Base-by-base conservation (phyloP, 2,888 invertebrate genomes). In the Cacoxenus indagator region DNA sequence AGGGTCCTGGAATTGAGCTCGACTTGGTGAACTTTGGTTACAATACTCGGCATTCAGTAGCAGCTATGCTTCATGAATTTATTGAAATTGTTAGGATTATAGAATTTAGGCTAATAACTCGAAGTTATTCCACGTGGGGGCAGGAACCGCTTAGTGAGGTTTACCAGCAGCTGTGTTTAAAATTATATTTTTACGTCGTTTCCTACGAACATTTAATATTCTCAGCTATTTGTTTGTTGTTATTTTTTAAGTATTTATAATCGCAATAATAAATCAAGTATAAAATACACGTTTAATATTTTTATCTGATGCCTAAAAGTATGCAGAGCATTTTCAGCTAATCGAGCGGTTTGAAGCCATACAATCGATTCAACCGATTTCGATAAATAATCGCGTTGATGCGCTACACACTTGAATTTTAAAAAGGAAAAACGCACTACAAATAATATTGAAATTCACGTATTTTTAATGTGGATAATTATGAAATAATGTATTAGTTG, bases 211-310 rank as follows among this genome's bases (percentile, higher is more conserved):
- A 61, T n/a, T 22, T 11, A 61, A 62, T 62, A 62, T 45, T 62
- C 61, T 8, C 22, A 62, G 45, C 31, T 45, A 45, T 43, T 19
- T 43, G 11, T 43, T 62, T 62, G 61, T 62, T 62, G 22, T 62
- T 62, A 45, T 62, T 26, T 43, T 62, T 62, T 62, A 62, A 62
- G 61, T 62, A 62, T 62, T 62, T 62, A 62, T 62, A 62, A 62
- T 43, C 26, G 45, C 22, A 51, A 11, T 3, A 51, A 59, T 4
- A 59, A 45, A 45, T 45, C 43, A 62, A 59, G n/a, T 5, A 17
- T 59, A 27, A 17, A 4, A 31, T 37, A 11, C 5, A 11, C 9
- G 37, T 1, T 37, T 37, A n/a, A n/a, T 37, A 37, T 37, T 37
- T 4, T 37, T 4, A 37, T 11, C 9, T 37, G 14, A 37, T 1